phyloP scores from a whole-genome alignment of 2,797 vertebrate species.

The Nyctibius grandis region DNA sequence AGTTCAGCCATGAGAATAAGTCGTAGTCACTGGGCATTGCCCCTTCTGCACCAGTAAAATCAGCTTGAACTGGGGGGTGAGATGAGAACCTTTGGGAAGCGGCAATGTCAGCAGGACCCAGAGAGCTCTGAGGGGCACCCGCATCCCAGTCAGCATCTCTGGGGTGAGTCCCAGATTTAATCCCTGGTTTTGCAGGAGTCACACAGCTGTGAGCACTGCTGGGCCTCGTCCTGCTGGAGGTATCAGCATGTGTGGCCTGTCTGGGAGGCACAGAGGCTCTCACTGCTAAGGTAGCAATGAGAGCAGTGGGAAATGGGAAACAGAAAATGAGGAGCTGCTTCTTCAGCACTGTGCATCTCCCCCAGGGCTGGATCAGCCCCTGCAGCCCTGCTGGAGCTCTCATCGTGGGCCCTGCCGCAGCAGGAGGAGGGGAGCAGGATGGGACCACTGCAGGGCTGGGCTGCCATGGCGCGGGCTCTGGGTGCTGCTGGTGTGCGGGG shows the following conservation, averaged over 20 bases:
- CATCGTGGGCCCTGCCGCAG: fast-evolving
- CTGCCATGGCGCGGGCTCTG: fast-evolving
- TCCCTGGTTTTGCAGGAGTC: not conserved
- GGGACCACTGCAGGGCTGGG: not conserved
- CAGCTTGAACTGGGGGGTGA: not conserved
- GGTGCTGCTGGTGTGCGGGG: not conserved
- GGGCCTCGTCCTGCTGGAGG: not conserved
- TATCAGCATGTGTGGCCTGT: not conserved
- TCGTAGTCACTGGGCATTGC: not conserved
- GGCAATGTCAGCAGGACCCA: not conserved
- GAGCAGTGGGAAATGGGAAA: not conserved
- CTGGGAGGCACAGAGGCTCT: not conserved
- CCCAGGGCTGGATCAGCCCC: not conserved
- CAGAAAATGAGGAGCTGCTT: not conserved
- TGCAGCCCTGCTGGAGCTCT: not conserved
- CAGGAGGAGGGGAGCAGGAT: not conserved
- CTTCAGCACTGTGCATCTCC: not conserved
- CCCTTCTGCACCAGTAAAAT: not conserved
- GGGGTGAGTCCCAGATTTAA: not conserved
- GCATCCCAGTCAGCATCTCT: not conserved
- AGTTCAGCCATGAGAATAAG: not conserved
- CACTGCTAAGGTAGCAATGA: not conserved
- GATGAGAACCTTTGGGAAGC: not conserved
- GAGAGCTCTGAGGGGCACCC: not conserved
- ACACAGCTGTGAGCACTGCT: not conserved